Conservation (phyloP, 2,113 vertebrate species). For the Elephantulus edwardii region DNA sequence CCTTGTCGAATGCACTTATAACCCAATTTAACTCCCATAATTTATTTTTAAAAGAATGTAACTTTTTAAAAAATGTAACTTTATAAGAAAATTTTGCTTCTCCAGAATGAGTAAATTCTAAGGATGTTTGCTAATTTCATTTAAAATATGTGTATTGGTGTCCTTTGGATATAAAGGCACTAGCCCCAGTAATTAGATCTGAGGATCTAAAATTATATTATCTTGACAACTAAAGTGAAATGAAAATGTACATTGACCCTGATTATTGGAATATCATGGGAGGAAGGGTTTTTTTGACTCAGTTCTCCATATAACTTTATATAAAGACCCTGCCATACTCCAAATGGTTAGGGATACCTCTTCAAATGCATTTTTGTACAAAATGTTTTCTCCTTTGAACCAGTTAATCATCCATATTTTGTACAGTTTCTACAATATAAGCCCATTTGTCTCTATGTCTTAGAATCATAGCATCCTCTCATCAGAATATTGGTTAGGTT, state of each 20-base stretch:
- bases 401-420: slow-evolving; percentile 66
- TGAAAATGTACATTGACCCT: not conserved
- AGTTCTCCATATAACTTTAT: slow-evolving; percentile 1
- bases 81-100: slow-evolving; percentile 48
- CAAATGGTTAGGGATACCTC: not conserved
- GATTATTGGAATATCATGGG: not conserved
- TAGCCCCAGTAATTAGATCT: not conserved
- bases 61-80: not conserved
- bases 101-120: slow-evolving; percentile 5
- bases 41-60: not conserved
- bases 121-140: not conserved
- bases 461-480: slow-evolving; percentile 47
- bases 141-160: not conserved
- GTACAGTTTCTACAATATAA: slow-evolving; percentile 41
- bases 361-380: slow-evolving; percentile 38
- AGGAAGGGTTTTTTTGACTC: not conserved
- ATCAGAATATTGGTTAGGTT: slow-evolving; percentile 71
- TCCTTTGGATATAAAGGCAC: not conserved
- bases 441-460: slow-evolving; percentile 58
- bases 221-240: slow-evolving; percentile 14
- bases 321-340: slow-evolving; percentile 18
- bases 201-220: slow-evolving; percentile 38
- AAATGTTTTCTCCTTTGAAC: slow-evolving; percentile 55
- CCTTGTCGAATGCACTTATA: not conserved
- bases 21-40: not conserved